Percentiles rank a stretch among this genome's conserved stretches.
phyloP scores from a whole-genome alignment of 2,888 invertebrate genomes.

The Napeogenes inachia region DNA sequence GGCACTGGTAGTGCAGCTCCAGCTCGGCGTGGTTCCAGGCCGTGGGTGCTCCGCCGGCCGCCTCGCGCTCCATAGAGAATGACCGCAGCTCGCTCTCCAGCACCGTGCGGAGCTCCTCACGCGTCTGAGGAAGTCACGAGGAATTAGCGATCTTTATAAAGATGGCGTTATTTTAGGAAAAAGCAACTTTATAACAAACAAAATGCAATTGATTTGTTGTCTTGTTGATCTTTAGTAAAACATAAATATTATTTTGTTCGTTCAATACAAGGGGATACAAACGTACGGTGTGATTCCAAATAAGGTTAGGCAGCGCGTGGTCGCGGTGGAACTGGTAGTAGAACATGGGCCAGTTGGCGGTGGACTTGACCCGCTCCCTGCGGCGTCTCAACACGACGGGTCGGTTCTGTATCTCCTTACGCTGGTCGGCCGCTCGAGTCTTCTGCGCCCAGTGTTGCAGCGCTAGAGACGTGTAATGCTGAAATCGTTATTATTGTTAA shows the following conservation, averaged over 20 bases:
- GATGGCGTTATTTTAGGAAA: too few species aligned
- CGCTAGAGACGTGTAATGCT: constrained; percentile 68
- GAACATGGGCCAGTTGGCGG: constrained; percentile 94
- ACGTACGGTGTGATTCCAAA: constrained; percentile 97
- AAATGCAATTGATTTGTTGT: too few species aligned
- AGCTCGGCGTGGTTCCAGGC: constrained; percentile 99
- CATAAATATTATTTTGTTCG: too few species aligned
- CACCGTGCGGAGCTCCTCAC: constrained; percentile 94
- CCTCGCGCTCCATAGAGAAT: constrained; percentile 92
- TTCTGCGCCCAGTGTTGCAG: constrained; percentile 80
- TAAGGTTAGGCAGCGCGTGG: constrained; percentile 96
- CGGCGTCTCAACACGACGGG: constrained; percentile 95
- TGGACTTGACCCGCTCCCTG: constrained; percentile 90
- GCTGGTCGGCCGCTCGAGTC: constrained; percentile 73
- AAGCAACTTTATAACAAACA: too few species aligned
- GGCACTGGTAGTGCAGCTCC: constrained; percentile 94
- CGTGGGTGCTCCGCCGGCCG: constrained; percentile 88
- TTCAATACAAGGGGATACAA: not conserved
- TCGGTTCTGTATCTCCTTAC: constrained; percentile 81
- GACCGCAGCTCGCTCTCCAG: constrained; percentile 95
- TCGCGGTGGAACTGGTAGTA: constrained; percentile 96
- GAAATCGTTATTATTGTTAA: not conserved
- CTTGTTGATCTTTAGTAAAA: too few species aligned
- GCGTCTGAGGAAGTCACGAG: constrained; percentile 78
- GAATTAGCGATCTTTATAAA: too few species aligned